phyloP scores from a whole-genome alignment of 1,140 invertebrate genomes.

The Sycophaga agraensis region DNA sequence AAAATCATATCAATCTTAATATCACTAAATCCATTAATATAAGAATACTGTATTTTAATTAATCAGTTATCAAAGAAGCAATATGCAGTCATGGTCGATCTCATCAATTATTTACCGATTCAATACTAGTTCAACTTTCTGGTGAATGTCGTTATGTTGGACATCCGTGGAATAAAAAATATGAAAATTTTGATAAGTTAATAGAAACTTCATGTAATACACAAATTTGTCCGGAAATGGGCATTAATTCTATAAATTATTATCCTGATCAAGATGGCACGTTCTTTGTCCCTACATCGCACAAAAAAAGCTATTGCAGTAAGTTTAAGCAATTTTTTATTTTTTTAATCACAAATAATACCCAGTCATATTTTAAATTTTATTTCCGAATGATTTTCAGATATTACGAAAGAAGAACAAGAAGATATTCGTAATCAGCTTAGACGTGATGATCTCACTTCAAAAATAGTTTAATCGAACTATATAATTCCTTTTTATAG shows the following conservation, averaged over 20 bases:
- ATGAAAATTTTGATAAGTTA: constrained; percentile 37
- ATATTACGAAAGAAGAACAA: no score
- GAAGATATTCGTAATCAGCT: no score
- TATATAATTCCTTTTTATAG: no score
- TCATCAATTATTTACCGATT: constrained; percentile 62
- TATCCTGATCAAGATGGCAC: neutral
- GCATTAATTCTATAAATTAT: constrained; percentile 36
- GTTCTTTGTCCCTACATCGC: constrained; percentile 31
- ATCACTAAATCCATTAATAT: no score
- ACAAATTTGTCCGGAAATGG: constrained; percentile 39
- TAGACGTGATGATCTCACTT: no score
- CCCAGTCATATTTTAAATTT: no score
- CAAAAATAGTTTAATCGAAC: no score
- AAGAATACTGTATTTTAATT: neutral
- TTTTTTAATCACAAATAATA: no score
- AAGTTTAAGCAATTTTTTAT: no score
- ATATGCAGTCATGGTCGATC: constrained; percentile 64
- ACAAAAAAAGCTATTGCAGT: constrained; percentile 30
- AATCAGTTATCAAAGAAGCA: constrained; percentile 55
- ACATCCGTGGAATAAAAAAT: constrained; percentile 58
- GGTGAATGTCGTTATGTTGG: constrained; percentile 59
- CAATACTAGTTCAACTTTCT: constrained; percentile 45
- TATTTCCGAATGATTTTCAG: no score
- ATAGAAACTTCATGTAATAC: constrained; percentile 32
- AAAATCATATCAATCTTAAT: no score